Evolutionary conservation across 30 jellyfish, hydroid and myxozoan species (phyloP), one percentile per base, ranked within the genome.

Genomic region (Cassiopea xamachana): DNA sequence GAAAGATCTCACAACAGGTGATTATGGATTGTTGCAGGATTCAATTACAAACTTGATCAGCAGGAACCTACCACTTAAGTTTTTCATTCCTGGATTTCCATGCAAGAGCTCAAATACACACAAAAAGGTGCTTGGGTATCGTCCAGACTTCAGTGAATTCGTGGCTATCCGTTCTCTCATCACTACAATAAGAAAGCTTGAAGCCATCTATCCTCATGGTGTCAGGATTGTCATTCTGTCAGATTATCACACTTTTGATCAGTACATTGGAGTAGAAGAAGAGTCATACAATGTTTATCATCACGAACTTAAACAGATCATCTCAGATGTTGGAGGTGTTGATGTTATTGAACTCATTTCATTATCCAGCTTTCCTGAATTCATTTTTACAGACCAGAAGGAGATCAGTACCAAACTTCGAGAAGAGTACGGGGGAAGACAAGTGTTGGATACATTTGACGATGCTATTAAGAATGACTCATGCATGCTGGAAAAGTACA

Each of bases 71-170:
- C 91, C 91, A 18, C 78, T 88, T 15, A 46, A 59, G 14, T 88
- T 88, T 87, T 71, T 88, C 75, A 49, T 88, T 82, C 95, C 95
- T 69, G 95, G 82, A 27, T 88, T 88, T 60, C 95, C 95, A 1
- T 59, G 46, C 10, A 88, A 88, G 69, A 88, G 95, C 59, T 39
- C 95, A 46, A 88, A 88, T 74, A 68, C 67, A 14, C 50, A 48
- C 13, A 77, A 67, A 46, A 88, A 88, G 75, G 95, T 88, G 17
- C 69, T 88, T 43, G 90, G 95, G 3, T 80, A 14, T 8, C n/a
- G 50, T 43, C 82, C 91, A 1, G 95, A 88, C 62, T 78, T 88
- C 43, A 76, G 90, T 2, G 95, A 88, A 60, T 69, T 48, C 72
- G 75, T 88, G 1, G 95, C 91, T 44, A 72, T 88, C 43, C 87